Conservation (phyloP, 2,797 vertebrate genomes). For the Geotrypetes seraphini region DNA sequence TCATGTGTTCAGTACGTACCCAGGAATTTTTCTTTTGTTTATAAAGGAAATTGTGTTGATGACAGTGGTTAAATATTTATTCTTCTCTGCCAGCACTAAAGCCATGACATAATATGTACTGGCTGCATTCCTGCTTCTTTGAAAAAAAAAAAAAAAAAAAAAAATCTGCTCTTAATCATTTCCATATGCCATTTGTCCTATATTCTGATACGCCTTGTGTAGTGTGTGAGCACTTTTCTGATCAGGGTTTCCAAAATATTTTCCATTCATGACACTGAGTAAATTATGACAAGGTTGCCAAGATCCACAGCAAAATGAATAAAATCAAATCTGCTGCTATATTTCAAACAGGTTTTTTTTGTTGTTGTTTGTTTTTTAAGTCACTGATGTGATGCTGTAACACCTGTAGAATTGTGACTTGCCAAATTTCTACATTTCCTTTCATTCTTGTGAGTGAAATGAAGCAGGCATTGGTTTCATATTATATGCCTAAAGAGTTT, state of each 20-base stretch:
- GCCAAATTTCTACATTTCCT: too few relatives aligned
- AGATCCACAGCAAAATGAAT: neutral
- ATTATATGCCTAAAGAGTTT: constrained; percentile 13
- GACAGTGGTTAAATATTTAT: neutral
- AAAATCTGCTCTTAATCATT: constrained; percentile 9
- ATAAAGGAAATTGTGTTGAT: neutral
- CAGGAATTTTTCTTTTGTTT: too few relatives aligned
- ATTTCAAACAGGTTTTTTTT: too few relatives aligned
- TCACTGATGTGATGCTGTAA: too few relatives aligned
- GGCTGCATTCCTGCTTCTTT: neutral
- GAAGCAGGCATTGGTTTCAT: neutral
- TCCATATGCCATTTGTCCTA: neutral
- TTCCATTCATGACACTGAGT: too few relatives aligned
- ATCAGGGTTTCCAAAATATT: too few relatives aligned
- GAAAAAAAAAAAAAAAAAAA: too few relatives aligned
- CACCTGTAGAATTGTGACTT: too few relatives aligned
- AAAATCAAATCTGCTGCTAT: neutral
- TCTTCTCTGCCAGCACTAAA: neutral
- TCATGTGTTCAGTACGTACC: too few relatives aligned
- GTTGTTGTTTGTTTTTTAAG: too few relatives aligned
- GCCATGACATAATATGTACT: neutral
- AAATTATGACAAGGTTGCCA: too few relatives aligned
- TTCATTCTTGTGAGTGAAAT: constrained; percentile 7
- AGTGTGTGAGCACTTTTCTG: neutral
- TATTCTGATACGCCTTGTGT: neutral